Conservation (phyloP, 2,113 vertebrate species). For the Microtus pennsylvanicus region DNA sequence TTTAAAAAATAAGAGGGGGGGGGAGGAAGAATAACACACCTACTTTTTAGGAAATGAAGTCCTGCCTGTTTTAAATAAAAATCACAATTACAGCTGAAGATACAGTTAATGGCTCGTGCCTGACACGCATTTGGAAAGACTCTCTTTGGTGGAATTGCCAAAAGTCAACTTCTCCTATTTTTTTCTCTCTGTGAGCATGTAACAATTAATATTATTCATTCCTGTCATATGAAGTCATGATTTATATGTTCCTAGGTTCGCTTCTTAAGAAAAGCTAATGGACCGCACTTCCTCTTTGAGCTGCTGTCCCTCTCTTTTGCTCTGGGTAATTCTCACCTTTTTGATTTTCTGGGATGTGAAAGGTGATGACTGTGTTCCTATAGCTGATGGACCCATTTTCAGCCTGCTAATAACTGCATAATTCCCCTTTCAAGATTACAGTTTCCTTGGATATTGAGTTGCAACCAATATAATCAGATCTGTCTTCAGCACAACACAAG, state of each 20-base stretch:
- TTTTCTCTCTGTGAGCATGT: neutral
- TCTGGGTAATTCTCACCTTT: neutral
- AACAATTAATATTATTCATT: neutral
- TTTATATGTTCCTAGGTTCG: neutral
- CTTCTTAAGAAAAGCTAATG: neutral
- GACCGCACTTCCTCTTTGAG: neutral
- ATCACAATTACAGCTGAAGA: neutral
- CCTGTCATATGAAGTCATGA: neutral
- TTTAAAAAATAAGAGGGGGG: neutral
- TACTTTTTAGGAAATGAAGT: neutral
- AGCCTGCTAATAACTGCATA: neutral
- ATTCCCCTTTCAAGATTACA: neutral
- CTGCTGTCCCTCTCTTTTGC: neutral
- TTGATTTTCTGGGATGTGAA: neutral
- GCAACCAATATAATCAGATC: neutral
- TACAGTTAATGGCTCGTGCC: neutral
- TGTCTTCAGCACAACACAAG: neutral
- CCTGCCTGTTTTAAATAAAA: neutral
- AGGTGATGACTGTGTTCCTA: neutral
- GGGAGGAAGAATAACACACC: neutral
- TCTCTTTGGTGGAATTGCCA: neutral
- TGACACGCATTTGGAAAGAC: neutral
- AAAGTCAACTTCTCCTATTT: neutral
- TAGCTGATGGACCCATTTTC: neutral
- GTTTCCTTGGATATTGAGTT: slow-evolving; percentile 27